Conservation (phyloP, 2,797 vertebrate species). For the Rhinogobio ventralis region DNA sequence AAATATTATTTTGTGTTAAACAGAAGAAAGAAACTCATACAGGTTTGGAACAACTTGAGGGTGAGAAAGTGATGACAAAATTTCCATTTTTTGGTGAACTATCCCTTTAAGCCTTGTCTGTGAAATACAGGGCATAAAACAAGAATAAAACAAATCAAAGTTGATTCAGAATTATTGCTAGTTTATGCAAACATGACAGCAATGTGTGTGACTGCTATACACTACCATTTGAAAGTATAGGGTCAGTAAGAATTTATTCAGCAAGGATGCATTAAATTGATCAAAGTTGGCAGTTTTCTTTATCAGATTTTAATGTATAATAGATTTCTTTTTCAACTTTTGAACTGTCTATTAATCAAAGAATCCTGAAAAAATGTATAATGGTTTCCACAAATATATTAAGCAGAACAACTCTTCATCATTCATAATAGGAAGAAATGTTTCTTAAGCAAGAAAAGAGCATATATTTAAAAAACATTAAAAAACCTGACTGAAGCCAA, state of each 20-base stretch:
- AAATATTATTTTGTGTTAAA: neutral
- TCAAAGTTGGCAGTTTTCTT: neutral
- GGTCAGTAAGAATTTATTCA: neutral
- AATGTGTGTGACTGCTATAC: neutral
- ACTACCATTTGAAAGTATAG: neutral
- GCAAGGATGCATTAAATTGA: neutral
- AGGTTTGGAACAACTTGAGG: neutral
- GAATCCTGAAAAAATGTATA: neutral
- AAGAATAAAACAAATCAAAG: conserved; percentile 12
- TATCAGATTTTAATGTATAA: neutral
- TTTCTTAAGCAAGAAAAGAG: neutral
- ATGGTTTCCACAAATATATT: neutral
- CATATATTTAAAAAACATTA: neutral
- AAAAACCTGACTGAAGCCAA: neutral
- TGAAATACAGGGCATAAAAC: neutral
- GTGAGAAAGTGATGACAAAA: too few relatives aligned
- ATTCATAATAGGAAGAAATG: neutral
- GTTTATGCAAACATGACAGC: conserved; percentile 9
- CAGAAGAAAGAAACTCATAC: too few relatives aligned
- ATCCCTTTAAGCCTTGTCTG: neutral
- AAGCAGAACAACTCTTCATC: neutral
- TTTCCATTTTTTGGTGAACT: too few relatives aligned
- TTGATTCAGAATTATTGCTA: neutral
- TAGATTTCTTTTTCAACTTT: neutral
- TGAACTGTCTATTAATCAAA: neutral